Percentiles rank a stretch among this genome's conserved stretches.
These are phyloP conservation scores for Xanthia togata DNA, from an alignment of 2,888 invertebrate species.

Conservation along the genomic window DNA sequence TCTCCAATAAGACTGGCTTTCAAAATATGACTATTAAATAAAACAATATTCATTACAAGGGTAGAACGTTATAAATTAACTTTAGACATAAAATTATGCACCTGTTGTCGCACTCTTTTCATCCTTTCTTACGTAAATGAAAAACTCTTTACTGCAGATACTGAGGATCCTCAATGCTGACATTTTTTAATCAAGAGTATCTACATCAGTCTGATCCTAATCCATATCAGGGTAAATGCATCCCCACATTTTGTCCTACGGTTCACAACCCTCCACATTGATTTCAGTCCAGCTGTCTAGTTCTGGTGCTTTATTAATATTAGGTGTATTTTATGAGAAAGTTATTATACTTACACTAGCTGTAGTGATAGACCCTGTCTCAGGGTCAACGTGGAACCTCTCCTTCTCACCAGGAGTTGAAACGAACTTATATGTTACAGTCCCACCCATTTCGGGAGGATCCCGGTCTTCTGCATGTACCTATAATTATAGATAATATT, in stretches of 20 bases:
- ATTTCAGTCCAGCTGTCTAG: background rate
- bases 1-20: conserved; percentile 61
- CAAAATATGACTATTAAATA: conserved; percentile 11
- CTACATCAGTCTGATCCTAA: background rate
- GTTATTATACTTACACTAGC: conserved; percentile 89
- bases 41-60: background rate
- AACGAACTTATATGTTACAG: conserved; percentile 95
- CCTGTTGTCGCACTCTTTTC: background rate
- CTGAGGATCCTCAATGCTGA: background rate
- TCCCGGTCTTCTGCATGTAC: conserved; percentile 93
- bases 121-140: background rate
- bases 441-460: conserved; percentile 94
- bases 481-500: conserved; percentile 51
- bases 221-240: background rate
- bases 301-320: background rate
- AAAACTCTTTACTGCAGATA: background rate
- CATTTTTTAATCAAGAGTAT: background rate
- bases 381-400: conserved; percentile 94
- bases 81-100: background rate
- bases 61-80: background rate
- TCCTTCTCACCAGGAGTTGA: conserved; percentile 93
- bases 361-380: conserved; percentile 94
- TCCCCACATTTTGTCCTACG: background rate
- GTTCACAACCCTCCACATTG: background rate
- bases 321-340: background rate